Evolutionary conservation across 2,113 vertebrate genomes (phyloP).

Genomic region (Phaethon lepturus): DNA sequence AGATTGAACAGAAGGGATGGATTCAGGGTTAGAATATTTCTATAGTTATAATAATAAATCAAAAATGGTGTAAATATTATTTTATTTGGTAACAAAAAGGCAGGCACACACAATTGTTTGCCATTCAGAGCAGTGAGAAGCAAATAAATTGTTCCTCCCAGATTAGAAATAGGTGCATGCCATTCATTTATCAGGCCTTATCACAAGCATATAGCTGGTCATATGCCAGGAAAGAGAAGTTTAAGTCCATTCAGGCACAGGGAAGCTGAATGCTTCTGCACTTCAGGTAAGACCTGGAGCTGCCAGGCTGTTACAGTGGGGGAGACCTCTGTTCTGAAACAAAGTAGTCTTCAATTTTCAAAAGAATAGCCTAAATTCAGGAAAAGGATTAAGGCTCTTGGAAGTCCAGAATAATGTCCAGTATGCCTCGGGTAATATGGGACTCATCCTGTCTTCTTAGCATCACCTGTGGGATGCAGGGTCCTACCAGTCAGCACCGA

Average conservation of each 20-base stretch:
- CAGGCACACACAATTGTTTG: background rate
- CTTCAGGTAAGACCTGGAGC: background rate
- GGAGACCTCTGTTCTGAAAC: background rate
- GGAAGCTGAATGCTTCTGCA: background rate
- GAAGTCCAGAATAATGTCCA: background rate
- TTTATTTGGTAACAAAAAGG: background rate
- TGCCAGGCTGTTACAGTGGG: background rate
- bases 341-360: background rate
- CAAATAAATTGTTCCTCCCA: background rate
- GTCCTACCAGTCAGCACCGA: background rate
- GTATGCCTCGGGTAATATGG: background rate
- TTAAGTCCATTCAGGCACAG: background rate
- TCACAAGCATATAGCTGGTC: background rate
- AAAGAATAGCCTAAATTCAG: background rate
- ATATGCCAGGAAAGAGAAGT: background rate
- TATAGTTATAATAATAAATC: background rate
- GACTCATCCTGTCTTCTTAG: background rate
- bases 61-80: background rate
- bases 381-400: background rate
- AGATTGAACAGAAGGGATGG: background rate
- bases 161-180: background rate
- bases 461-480: background rate
- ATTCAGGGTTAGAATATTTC: background rate
- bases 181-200: background rate
- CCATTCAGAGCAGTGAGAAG: background rate